Percentiles rank a stretch among this genome's conserved stretches.
These are phyloP conservation scores for Rhea americana DNA, from an alignment of 2,113 vertebrate species.

Conservation along the genomic window DNA sequence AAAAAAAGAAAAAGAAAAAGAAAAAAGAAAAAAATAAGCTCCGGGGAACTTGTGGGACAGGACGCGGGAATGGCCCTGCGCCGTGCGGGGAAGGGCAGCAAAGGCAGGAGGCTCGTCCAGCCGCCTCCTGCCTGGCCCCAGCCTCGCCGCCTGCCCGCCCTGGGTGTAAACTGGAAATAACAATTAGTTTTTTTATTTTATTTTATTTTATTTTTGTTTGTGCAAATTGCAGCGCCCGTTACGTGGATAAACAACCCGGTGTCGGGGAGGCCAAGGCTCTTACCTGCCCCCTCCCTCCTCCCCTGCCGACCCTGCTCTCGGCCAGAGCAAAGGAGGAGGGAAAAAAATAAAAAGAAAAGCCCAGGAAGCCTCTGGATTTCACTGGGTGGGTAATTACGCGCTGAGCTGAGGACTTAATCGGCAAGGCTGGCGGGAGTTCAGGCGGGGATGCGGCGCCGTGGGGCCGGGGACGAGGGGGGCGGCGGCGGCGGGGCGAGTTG, in stretches of 20 bases:
- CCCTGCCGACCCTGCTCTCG: neutral
- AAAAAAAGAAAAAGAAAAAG: too few relatives aligned
- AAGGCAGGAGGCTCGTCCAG: neutral
- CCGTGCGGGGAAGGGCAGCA: neutral
- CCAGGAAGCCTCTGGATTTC: neutral
- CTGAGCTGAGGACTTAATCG: neutral
- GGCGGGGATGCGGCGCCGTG: neutral
- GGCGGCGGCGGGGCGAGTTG: neutral
- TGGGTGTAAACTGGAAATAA: conserved; percentile 53
- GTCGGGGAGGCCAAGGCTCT: neutral
- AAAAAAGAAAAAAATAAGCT: too few relatives aligned
- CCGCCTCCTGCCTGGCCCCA: neutral
- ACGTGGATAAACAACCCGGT: conserved; percentile 56
- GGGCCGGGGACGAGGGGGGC: accelerated
- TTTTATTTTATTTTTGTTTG: neutral
- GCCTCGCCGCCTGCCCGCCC: neutral
- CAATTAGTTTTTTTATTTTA: conserved; percentile 27
- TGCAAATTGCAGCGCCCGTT: conserved; percentile 51
- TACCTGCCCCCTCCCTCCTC: neutral
- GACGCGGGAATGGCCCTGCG: neutral
- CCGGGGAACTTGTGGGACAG: neutral
- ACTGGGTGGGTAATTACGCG: neutral
- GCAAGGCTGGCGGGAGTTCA: neutral
- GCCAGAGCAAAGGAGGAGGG: neutral
- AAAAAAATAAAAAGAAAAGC: neutral